Evolutionary conservation across 2,888 invertebrate species (phyloP), one percentile per base, ranked within the genome.

Genomic region (Drosophila prolongata): DNA sequence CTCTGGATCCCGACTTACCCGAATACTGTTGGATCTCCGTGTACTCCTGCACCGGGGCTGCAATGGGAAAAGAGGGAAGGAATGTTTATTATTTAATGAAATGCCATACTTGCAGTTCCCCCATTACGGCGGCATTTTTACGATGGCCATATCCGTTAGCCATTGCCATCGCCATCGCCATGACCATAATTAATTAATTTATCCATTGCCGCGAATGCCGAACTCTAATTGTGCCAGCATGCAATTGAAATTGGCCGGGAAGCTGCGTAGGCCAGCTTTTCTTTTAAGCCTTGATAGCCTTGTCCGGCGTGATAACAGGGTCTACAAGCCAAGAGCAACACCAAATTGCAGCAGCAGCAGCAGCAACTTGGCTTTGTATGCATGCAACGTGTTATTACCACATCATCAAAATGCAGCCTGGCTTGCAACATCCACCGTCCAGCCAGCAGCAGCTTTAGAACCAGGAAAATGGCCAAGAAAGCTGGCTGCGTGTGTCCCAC

Each of bases 1-100:
- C 40, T 8, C 35, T 10, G 24, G 46, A 40, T 9, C 37, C 13
- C 9, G 42, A 60, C 91, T 93, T 91, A 94, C 94, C 93, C 91
- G 95, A 94, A 91, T 95, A 95, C 90, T 94, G 93, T 92, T 95
- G 95, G 91, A 95, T 92, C 87, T 94, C 94, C 74, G 95, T 89
- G 49, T 94, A 94, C 85, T 95, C 94, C 90, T 94, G 93, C 75
- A 94, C 91, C 85, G 95, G 95, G 92, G 95, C 95, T 95, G 94
- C 81, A 95, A 95, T 86, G 80, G 65, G 91, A 91, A 87, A 82
- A 84, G 88, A 79, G 81, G 70, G 10, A 77, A 74, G 30, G 72
- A 77, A 73, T 65, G 49, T 52, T 61, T 49, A 70, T 74, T 74
- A 64, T 62, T 62, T 66, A 44, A 55, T 37, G 55, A 73, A 69